phyloP scores from a whole-genome alignment of 2,888 invertebrate genomes.

The Macroteleia sp. region DNA sequence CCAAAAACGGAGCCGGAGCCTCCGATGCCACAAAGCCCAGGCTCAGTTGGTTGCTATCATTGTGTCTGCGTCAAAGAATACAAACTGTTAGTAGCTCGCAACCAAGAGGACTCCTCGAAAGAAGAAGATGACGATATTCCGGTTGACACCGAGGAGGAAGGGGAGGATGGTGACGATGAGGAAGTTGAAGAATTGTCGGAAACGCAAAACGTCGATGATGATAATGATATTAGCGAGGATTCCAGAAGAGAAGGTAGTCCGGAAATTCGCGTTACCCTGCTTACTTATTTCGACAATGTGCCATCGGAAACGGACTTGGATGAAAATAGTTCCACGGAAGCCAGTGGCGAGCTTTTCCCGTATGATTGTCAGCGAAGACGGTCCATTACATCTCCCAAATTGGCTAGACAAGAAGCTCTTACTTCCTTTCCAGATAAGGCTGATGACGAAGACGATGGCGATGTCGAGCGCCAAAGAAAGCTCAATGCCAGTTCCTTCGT shows the following conservation, averaged over 20 bases:
- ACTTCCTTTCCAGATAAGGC: slow-evolving; percentile 85
- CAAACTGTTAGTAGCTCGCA: slow-evolving; percentile 85
- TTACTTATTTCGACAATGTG: slow-evolving; percentile 63
- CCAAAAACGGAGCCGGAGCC: slow-evolving; percentile 36
- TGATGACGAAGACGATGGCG: slow-evolving; percentile 73
- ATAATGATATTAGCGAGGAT: slow-evolving; percentile 66
- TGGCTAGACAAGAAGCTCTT: slow-evolving; percentile 90
- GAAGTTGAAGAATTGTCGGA: slow-evolving; percentile 55
- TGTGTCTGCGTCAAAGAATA: slow-evolving; percentile 91
- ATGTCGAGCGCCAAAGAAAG: slow-evolving; percentile 64
- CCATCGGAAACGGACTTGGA: slow-evolving; percentile 54
- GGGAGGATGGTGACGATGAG: slow-evolving; percentile 42
- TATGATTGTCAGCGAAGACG: slow-evolving; percentile 86
- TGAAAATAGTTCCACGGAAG: slow-evolving; percentile 49
- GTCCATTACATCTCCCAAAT: slow-evolving; percentile 86
- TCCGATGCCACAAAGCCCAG: slow-evolving; percentile 85
- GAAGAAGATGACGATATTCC: slow-evolving; percentile 67
- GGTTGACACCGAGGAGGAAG: slow-evolving; percentile 50
- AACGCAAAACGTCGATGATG: slow-evolving; percentile 64
- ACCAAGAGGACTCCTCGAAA: slow-evolving; percentile 72
- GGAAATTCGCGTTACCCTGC: slow-evolving; percentile 76
- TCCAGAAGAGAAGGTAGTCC: slow-evolving; percentile 76
- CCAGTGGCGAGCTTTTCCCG: slow-evolving; percentile 65
- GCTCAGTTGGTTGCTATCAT: slow-evolving; percentile 90
- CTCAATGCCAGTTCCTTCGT: slow-evolving; percentile 75